phyloP scores from a whole-genome alignment of 1,140 invertebrate species.

The Ridgeia piscesae region DNA sequence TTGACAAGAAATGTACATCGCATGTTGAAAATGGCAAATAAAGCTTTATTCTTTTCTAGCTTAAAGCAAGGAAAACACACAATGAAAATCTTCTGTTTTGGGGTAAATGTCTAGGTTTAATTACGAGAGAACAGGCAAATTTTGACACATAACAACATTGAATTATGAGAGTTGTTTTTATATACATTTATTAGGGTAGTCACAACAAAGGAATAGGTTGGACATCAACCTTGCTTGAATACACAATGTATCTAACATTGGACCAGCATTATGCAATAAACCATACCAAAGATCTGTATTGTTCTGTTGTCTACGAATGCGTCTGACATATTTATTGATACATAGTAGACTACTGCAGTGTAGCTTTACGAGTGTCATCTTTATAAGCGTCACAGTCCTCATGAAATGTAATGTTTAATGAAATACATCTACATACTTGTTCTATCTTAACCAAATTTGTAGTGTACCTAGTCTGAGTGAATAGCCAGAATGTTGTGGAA shows the following conservation, averaged over 20 bases:
- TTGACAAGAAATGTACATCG: too few species aligned
- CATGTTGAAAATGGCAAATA: too few species aligned
- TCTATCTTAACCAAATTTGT: too few species aligned
- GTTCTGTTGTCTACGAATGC: neutral
- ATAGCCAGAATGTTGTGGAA: too few species aligned
- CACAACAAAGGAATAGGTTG: neutral
- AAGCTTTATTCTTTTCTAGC: too few species aligned
- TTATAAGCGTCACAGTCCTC: neutral
- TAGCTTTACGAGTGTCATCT: neutral
- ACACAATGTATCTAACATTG: neutral
- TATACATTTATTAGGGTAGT: neutral
- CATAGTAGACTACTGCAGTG: too few species aligned
- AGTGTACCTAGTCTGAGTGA: too few species aligned
- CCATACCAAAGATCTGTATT: neutral
- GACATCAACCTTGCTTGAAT: neutral
- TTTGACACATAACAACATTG: neutral
- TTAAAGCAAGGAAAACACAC: neutral
- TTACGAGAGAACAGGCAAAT: too few species aligned
- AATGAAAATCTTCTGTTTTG: neutral
- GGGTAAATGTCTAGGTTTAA: too few species aligned
- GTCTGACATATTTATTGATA: neutral
- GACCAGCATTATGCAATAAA: neutral
- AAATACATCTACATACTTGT: too few species aligned
- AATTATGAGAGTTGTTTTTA: neutral
- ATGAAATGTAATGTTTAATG: too few species aligned